Percentiles rank a stretch among this genome's conserved stretches.
Conservation (phyloP, 2,888 invertebrate species). For the Plemyria rubiginata region DNA sequence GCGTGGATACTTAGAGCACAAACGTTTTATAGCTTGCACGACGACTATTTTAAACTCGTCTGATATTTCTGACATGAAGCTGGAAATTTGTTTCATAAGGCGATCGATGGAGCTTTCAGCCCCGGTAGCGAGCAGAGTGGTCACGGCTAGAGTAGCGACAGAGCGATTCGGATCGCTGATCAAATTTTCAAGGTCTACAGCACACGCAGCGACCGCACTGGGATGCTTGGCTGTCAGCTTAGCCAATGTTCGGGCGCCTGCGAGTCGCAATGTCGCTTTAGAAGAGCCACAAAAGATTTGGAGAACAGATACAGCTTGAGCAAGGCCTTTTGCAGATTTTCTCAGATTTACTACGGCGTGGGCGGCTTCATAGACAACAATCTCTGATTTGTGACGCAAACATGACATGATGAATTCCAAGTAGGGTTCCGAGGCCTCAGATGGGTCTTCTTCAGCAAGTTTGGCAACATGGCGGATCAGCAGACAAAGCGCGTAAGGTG, state of each 20-base stretch:
- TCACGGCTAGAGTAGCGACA: conserved; percentile 99
- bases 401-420: conserved; percentile 97
- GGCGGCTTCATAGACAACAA: conserved; percentile 99
- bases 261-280: conserved; percentile 97
- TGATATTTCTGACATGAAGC: conserved; percentile 99
- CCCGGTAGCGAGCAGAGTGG: conserved; percentile 98
- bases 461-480: conserved; percentile 97
- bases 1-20: conserved; percentile 97
- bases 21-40: conserved; percentile 94
- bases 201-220: conserved; percentile 98
- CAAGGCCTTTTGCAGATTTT: conserved; percentile 93
- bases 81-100: conserved; percentile 99
- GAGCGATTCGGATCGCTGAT: conserved; percentile 99
- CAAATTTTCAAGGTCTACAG: conserved; percentile 98
- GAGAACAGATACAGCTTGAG: conserved; percentile 98
- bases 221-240: conserved; percentile 98
- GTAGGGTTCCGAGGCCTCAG: conserved; percentile 89
- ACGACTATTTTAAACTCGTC: conserved; percentile 99
- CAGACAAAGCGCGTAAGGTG: conserved; percentile 98
- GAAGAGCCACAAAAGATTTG: conserved; percentile 98
- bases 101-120: conserved; percentile 99
- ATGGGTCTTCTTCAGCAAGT: conserved; percentile 95
- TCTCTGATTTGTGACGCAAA: conserved; percentile 98
- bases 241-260: conserved; percentile 98
- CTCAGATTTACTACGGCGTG: conserved; percentile 97